Evolutionary conservation across 2,797 vertebrate species (phyloP), one percentile per base, ranked within the genome.

Genomic region (Chloroceryle inda): DNA sequence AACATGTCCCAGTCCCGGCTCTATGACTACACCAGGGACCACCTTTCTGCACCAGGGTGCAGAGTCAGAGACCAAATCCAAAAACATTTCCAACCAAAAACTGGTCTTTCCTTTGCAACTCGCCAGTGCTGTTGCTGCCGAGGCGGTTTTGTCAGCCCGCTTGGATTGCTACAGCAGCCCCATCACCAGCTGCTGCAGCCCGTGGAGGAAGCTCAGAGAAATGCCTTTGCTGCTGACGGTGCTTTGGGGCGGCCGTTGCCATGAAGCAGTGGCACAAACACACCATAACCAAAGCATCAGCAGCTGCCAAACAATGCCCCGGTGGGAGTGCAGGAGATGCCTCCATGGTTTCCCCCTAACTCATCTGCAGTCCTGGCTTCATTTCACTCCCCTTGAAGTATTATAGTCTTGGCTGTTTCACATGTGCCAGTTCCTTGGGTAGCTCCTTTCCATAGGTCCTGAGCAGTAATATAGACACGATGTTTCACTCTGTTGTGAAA

Each of bases 251-350:
- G 73, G 17, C 50, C 2, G 93, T 97, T 96, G 96, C 94, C 83
- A 42, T 68, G 95, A 95, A 58, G 93, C 89, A 71, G 5, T 85
- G 92, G 79, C 86, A 93, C 88, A 97, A 95, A 96, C 95, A 92
- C 85, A 75, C 50, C 82, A 52, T 38, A 94, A 94, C 76, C 33
- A 1, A 84, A 59, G 73, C 82, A 76, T 91, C 68, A 58, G 55
- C 56, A 49, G 62, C 75, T 87, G 88, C 93, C 90, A 91, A 49
- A 20, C 26, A 2, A 27, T 79, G 91, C 64, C 74, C 74, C 2
- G 3, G 0, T 24, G 52, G 50, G 55, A 67, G 73, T 1, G 37
- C 64, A 74, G 77, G 75, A 77, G 63, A n/a, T 89, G 68, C 74
- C 59, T 94, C 59, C 17, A 1, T 64, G 56, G 40, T 61, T 93